phyloP scores from a whole-genome alignment of 2,888 invertebrate species.

The Kryphioiulus occultus region DNA sequence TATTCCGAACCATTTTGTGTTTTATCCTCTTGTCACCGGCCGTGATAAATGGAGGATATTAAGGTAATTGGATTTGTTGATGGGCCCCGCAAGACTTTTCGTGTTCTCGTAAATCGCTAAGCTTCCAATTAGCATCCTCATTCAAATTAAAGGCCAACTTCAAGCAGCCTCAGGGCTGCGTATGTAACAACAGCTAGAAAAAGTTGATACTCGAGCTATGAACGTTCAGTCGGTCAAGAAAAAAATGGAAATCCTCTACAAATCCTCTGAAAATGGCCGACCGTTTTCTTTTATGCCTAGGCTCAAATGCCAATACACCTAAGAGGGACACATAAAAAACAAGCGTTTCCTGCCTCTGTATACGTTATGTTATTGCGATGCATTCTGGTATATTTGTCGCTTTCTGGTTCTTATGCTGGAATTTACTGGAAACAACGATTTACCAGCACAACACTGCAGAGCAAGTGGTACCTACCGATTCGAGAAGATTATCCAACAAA shows the following conservation, averaged over 20 bases:
- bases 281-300: not conserved
- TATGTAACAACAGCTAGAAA: not conserved
- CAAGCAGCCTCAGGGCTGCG: not conserved
- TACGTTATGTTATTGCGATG: too few relatives aligned
- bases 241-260: not conserved
- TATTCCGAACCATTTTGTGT: not conserved
- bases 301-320: not conserved
- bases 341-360: not conserved
- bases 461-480: too few relatives aligned
- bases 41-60: conserved; percentile 30
- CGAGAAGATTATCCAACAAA: too few relatives aligned
- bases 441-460: too few relatives aligned
- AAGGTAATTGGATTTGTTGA: conserved; percentile 24
- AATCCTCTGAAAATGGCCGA: not conserved
- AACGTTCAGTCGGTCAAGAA: not conserved
- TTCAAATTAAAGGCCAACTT: not conserved
- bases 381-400: too few relatives aligned
- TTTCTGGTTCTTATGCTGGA: too few relatives aligned
- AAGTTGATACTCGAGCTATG: not conserved
- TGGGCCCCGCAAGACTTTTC: not conserved
- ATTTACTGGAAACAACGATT: too few relatives aligned
- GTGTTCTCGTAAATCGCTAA: not conserved
- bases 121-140: conserved; percentile 26
- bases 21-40: conserved; percentile 25
- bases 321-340: not conserved